phyloP scores from a whole-genome alignment of 2,113 vertebrate genomes.

The Eptesicus fuscus region DNA sequence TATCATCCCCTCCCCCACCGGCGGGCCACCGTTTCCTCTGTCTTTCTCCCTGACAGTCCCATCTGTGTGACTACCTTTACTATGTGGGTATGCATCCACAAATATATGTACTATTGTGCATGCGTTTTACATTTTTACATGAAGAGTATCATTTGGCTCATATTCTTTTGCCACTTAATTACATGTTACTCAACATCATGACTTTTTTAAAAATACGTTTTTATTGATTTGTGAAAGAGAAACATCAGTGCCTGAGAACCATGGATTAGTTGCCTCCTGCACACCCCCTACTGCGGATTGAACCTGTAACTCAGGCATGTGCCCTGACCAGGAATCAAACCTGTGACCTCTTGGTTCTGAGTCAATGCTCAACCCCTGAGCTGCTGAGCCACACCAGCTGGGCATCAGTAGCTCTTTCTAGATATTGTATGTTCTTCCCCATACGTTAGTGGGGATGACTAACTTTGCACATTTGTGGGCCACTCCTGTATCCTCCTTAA shows the following conservation, averaged over 20 bases:
- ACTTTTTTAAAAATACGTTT: too few species aligned
- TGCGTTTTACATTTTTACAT: not conserved
- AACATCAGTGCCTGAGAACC: too few species aligned
- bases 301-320: too few species aligned
- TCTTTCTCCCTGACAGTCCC: not conserved
- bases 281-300: too few species aligned
- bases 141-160: not conserved
- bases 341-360: too few species aligned
- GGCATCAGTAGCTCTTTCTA: not conserved
- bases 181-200: not conserved
- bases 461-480: not conserved
- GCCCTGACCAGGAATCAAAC: too few species aligned
- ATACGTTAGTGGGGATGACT: not conserved
- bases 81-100: not conserved
- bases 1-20: not conserved
- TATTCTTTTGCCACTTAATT: not conserved
- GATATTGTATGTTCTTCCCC: not conserved
- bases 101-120: not conserved
- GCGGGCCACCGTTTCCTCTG: not conserved
- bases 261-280: too few species aligned
- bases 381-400: too few species aligned
- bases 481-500: not conserved
- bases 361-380: too few species aligned
- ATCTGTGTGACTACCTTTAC: not conserved
- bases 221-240: too few species aligned